phyloP scores from a whole-genome alignment of 2,113 vertebrate species.

The Datnioides undecimradiatus region DNA sequence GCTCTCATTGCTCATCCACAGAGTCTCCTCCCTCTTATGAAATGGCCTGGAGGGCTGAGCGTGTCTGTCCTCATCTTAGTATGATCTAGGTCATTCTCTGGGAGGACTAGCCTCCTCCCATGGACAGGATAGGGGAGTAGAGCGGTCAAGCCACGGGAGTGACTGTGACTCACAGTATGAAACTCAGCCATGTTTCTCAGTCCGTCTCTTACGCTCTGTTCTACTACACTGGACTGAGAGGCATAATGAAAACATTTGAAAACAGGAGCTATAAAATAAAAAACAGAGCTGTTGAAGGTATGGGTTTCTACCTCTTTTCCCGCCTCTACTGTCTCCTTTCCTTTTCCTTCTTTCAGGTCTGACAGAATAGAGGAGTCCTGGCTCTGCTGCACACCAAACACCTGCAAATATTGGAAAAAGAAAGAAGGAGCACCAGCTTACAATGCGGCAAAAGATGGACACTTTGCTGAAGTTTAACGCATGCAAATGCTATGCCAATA shows the following conservation, averaged over 20 bases:
- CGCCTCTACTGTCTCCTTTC: conserved; percentile 82
- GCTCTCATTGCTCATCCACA: conserved; percentile 12
- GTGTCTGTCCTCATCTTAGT: conserved; percentile 56
- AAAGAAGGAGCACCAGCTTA: neutral
- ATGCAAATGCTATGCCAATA: conserved; percentile 7
- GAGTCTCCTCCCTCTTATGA: conserved; percentile 20
- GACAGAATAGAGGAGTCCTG: conserved; percentile 69
- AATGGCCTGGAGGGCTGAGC: conserved; percentile 58
- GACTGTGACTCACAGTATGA: conserved; percentile 51
- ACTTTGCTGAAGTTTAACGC: neutral
- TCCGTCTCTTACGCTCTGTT: neutral
- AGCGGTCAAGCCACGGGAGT: conserved; percentile 46
- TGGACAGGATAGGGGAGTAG: conserved; percentile 19
- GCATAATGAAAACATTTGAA: neutral
- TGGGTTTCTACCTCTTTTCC: conserved; percentile 87
- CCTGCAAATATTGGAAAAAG: conserved; percentile 78
- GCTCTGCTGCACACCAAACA: conserved; percentile 94
- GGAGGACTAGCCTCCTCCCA: conserved; percentile 54
- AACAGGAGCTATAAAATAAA: neutral
- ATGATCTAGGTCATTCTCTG: conserved; percentile 75
- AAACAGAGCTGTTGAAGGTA: neutral
- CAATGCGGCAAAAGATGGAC: neutral
- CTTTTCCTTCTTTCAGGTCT: conserved; percentile 75
- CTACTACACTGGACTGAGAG: conserved; percentile 11
- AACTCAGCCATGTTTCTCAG: conserved; percentile 9